phyloP scores from a whole-genome alignment of 2,113 vertebrate species.

The Reinhardtius hippoglossoides region DNA sequence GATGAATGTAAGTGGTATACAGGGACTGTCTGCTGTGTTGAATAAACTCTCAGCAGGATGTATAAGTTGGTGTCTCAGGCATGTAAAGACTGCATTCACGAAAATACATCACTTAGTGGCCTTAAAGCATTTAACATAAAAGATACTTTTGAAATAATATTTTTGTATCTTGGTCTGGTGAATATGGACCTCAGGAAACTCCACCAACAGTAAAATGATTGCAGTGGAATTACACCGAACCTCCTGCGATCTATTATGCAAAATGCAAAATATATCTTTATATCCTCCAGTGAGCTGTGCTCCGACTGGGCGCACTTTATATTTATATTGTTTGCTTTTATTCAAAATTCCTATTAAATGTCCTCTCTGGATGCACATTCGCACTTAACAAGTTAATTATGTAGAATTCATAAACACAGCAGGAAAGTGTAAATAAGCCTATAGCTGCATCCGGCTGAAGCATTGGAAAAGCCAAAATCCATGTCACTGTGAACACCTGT shows the following conservation, averaged over 20 bases:
- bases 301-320: neutral
- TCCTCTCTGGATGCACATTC: slow-evolving; percentile 10
- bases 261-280: slow-evolving; percentile 16
- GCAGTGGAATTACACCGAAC: neutral
- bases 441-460: neutral
- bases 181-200: neutral
- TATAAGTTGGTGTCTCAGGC: neutral
- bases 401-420: neutral
- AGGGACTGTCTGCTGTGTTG: slow-evolving; percentile 9
- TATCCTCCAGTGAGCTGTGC: slow-evolving; percentile 4
- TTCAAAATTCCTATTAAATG: slow-evolving; percentile 13
- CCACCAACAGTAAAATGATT: slow-evolving; percentile 4
- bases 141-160: neutral
- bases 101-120: neutral
- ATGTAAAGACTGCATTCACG: neutral
- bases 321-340: slow-evolving; percentile 23
- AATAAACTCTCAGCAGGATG: neutral
- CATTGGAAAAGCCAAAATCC: neutral
- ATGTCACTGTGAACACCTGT: neutral
- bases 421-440: slow-evolving; percentile 15
- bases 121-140: neutral
- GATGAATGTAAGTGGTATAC: slow-evolving; percentile 33
- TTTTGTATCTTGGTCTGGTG: neutral
- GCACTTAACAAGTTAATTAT: slow-evolving; percentile 22
- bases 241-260: slow-evolving; percentile 10